Conservation (phyloP, 1,140 invertebrate species). For the Aphidius gifuensis region DNA sequence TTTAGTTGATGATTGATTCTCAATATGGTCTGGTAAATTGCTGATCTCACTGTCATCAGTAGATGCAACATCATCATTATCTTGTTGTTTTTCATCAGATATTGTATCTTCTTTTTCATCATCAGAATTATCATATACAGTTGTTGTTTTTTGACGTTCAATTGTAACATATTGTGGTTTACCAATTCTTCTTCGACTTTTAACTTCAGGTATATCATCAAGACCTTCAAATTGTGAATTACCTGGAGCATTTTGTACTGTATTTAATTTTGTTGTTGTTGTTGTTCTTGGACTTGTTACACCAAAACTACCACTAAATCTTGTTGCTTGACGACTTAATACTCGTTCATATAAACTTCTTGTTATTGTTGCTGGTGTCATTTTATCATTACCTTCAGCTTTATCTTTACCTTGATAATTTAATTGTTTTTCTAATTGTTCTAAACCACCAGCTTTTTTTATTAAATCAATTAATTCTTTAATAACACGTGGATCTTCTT, state of each 20-base stretch:
- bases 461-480: constrained; percentile 82
- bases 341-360: constrained; percentile 73
- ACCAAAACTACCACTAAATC: constrained; percentile 21
- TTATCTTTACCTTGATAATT: constrained; percentile 56
- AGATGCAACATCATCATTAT: constrained; percentile 39
- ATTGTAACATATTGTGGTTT: constrained; percentile 66
- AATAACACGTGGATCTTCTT: constrained; percentile 79
- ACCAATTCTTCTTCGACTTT: constrained; percentile 56
- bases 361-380: constrained; percentile 63
- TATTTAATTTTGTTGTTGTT: constrained; percentile 22
- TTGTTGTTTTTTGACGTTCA: constrained; percentile 44
- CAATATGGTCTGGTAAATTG: constrained; percentile 34
- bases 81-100: constrained; percentile 44
- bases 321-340: constrained; percentile 52
- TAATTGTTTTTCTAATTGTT: constrained; percentile 77
- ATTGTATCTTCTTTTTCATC: constrained; percentile 37
- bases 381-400: constrained; percentile 31
- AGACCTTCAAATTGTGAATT: constrained; percentile 72
- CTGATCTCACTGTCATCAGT: constrained; percentile 40
- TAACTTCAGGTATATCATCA: constrained; percentile 56
- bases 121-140: constrained; percentile 24
- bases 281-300: constrained; percentile 23
- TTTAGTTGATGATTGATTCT: constrained; percentile 50
- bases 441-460: constrained; percentile 78
- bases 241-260: constrained; percentile 48